A percentile compares a stretch with the other conserved stretches of the same genome.
Conservation (phyloP, 1,140 invertebrate species). For the Xylocopa sonorina region DNA sequence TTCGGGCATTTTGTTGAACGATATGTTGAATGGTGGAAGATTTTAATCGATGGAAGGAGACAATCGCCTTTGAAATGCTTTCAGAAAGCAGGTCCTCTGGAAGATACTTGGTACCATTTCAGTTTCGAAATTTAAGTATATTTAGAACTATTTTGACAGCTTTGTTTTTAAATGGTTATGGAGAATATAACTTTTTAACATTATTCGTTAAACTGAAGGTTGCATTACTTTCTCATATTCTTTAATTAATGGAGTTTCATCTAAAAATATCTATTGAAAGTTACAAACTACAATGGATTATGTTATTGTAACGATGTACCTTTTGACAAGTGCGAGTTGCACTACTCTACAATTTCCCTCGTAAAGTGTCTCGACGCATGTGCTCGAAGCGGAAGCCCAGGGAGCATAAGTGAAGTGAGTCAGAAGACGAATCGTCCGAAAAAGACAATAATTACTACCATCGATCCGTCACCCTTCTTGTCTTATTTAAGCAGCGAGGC, state of each 20-base stretch:
- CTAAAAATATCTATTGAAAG: too few relatives aligned
- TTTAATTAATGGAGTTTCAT: too few relatives aligned
- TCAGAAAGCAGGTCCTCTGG: too few relatives aligned
- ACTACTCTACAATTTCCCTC: not conserved
- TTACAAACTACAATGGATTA: not conserved
- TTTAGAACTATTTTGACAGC: not conserved
- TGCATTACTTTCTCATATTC: too few relatives aligned
- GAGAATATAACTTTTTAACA: not conserved
- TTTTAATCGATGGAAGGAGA: too few relatives aligned
- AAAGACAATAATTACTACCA: constrained; percentile 37
- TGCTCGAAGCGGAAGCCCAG: not conserved
- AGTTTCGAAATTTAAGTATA: too few relatives aligned
- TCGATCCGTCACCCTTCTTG: constrained; percentile 35
- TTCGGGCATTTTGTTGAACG: too few relatives aligned
- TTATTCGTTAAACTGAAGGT: too few relatives aligned
- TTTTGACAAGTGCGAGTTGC: not conserved
- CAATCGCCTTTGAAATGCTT: too few relatives aligned
- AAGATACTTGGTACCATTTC: too few relatives aligned
- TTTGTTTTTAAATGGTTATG: not conserved
- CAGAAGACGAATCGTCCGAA: constrained; percentile 17
- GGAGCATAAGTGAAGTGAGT: not conserved
- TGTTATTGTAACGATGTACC: not conserved
- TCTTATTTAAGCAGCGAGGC: constrained; percentile 48
- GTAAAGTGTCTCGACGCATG: not conserved
- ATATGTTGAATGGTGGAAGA: too few relatives aligned